phyloP scores from a whole-genome alignment of 1,140 invertebrate species.

The Acromyrmex charruanus region DNA sequence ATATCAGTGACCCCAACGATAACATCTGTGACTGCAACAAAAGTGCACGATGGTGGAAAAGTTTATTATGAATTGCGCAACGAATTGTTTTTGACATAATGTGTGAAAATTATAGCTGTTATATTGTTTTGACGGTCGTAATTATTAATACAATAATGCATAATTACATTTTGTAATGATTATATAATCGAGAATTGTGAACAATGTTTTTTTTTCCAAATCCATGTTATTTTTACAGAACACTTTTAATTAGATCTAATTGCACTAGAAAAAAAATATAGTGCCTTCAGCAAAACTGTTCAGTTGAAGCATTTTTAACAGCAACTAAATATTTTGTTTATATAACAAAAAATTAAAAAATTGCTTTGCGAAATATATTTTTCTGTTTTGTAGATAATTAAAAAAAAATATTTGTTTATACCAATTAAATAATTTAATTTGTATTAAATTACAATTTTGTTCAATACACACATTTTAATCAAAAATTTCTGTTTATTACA shows the following conservation, averaged over 20 bases:
- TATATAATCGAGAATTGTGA: neutral
- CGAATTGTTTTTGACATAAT: neutral
- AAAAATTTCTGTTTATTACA: no score
- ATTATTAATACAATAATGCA: neutral
- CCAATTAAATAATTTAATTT: no score
- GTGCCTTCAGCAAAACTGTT: no score
- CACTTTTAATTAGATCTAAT: neutral
- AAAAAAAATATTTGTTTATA: no score
- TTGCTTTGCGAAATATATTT: no score
- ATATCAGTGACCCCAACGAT: neutral
- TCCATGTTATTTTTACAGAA: neutral
- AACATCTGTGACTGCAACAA: neutral
- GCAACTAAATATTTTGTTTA: no score
- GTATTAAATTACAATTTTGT: no score
- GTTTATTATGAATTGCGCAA: neutral
- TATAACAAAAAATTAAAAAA: no score
- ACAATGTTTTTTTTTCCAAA: neutral
- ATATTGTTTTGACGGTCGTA: neutral
- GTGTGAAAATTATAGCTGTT: neutral
- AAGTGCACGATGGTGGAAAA: neutral
- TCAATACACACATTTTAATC: no score
- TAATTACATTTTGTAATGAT: neutral
- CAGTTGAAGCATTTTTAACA: no score
- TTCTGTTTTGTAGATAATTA: no score
- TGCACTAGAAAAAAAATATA: no score